These are phyloP conservation scores for Pycnomerus fuliginosus DNA, from an alignment of 2,888 invertebrate species.

Conservation along the genomic window DNA sequence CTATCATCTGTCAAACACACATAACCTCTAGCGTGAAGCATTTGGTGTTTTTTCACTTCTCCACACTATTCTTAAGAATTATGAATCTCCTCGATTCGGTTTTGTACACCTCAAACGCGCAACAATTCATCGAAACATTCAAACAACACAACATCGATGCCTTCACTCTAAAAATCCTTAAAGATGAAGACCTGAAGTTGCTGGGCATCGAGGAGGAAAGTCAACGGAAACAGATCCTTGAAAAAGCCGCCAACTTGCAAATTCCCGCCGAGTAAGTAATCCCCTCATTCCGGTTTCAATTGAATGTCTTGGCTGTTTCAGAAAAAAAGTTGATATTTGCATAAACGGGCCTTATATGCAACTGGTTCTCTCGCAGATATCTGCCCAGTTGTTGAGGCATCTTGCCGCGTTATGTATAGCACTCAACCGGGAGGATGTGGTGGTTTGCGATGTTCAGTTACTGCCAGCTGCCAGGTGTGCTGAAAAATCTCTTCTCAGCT, in stretches of 20 bases:
- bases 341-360: slow-evolving; percentile 30
- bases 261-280: slow-evolving; percentile 33
- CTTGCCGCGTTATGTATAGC: slow-evolving; percentile 34
- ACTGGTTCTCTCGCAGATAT: slow-evolving; percentile 28
- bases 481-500: slow-evolving; percentile 21
- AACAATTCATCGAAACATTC: slow-evolving; percentile 32
- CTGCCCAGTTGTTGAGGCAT: slow-evolving; percentile 31
- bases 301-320: slow-evolving; percentile 21
- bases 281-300: neutral
- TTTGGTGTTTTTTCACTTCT: too few relatives aligned
- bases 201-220: slow-evolving; percentile 33
- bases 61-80: neutral
- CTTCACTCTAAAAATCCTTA: slow-evolving; percentile 29
- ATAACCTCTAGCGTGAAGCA: too few relatives aligned
- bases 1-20: too few relatives aligned
- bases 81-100: slow-evolving; percentile 32
- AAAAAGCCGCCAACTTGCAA: slow-evolving; percentile 27
- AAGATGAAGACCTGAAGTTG: slow-evolving; percentile 33
- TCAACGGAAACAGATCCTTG: slow-evolving; percentile 26
- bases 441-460: slow-evolving; percentile 32
- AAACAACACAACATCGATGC: slow-evolving; percentile 30
- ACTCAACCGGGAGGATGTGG: slow-evolving; percentile 30
- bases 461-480: slow-evolving; percentile 26
- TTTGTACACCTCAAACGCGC: slow-evolving; percentile 31
- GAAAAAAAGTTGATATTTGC: slow-evolving; percentile 21